A percentile compares a stretch with the other conserved stretches of the same genome.
Evolutionary conservation across 1,140 invertebrate species (phyloP).

Genomic region (Stegodyphus dumicola): DNA sequence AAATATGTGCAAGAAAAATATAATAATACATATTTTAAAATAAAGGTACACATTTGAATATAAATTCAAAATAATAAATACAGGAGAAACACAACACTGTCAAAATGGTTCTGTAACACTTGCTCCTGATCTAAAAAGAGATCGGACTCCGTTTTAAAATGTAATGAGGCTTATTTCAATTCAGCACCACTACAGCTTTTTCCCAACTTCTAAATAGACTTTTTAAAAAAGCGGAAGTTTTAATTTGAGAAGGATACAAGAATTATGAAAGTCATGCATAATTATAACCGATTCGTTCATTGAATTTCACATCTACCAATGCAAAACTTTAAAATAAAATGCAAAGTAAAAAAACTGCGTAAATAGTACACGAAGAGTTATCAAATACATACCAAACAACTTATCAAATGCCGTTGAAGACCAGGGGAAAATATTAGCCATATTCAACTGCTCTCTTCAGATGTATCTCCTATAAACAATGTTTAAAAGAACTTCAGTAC

Average conservation of each 20-base stretch:
- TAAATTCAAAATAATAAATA: not conserved
- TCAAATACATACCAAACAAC: conserved; percentile 33
- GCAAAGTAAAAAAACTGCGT: not conserved
- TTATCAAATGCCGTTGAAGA: conserved; percentile 34
- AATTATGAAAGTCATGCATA: not conserved
- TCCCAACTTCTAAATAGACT: not conserved
- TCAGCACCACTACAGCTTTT: not conserved
- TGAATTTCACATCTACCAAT: not conserved
- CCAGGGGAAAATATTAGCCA: conserved; percentile 26
- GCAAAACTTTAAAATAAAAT: not conserved
- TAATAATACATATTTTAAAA: too few relatives aligned
- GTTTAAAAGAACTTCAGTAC: too few relatives aligned
- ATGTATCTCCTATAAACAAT: too few relatives aligned
- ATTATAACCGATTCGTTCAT: not conserved
- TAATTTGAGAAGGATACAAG: not conserved
- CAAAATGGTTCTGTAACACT: not conserved
- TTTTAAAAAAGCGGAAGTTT: not conserved
- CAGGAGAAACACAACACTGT: not conserved
- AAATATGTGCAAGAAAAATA: too few relatives aligned
- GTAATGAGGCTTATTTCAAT: not conserved
- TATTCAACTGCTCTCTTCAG: not conserved
- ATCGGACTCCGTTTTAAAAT: not conserved
- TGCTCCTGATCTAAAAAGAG: not conserved
- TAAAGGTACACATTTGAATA: too few relatives aligned
- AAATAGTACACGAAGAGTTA: not conserved